Percentiles rank a stretch among this genome's conserved stretches.
Evolutionary conservation across 2,888 invertebrate species (phyloP).

Genomic region (Aporophyla nigra): DNA sequence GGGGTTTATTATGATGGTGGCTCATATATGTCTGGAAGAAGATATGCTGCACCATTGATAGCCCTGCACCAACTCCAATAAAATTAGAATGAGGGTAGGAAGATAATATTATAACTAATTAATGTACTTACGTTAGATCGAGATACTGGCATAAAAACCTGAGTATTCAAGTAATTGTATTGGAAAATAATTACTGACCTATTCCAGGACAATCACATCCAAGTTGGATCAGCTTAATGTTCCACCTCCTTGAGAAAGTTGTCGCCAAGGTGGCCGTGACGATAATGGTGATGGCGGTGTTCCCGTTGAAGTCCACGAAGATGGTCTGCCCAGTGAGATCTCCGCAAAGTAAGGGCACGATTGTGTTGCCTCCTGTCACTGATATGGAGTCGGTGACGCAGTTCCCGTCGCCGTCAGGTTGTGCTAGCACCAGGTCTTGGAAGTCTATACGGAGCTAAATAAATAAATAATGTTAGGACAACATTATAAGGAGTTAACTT

Average conservation of each 20-base stretch:
- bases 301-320: conserved; percentile 94
- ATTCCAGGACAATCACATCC: conserved; percentile 93
- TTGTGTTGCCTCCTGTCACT: conserved; percentile 93
- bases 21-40: not conserved
- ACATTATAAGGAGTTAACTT: too few relatives aligned
- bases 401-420: conserved; percentile 93
- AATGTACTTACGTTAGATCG: not conserved
- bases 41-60: not conserved
- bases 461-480: not conserved
- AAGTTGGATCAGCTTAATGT: conserved; percentile 93
- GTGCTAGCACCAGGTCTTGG: conserved; percentile 93
- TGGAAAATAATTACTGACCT: conserved; percentile 84
- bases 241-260: conserved; percentile 93
- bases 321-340: conserved; percentile 95
- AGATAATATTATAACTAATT: not conserved
- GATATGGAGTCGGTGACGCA: conserved; percentile 94
- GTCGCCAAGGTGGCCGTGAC: conserved; percentile 92
- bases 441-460: conserved; percentile 94
- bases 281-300: conserved; percentile 92
- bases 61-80: not conserved
- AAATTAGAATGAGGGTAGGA: not conserved
- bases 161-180: not conserved
- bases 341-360: conserved; percentile 94
- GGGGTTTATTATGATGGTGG: not conserved
- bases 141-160: not conserved